Base-by-base conservation (phyloP, 2,888 invertebrate species). In the Fissipunctia ypsillon region DNA sequence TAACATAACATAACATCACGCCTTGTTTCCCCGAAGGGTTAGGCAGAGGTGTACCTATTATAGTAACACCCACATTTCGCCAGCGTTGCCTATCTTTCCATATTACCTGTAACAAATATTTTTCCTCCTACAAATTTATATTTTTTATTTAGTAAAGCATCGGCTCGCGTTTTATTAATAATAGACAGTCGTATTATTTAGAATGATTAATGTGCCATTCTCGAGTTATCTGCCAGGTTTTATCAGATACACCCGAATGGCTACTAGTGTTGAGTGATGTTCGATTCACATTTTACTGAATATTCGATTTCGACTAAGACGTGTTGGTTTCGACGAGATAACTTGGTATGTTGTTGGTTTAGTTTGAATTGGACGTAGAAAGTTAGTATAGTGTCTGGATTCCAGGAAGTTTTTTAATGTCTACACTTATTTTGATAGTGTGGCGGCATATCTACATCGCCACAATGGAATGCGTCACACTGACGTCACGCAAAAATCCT, bases 151-250 rank as follows among this genome's bases (percentile, higher is more conserved):
- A 79, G 69, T 83, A 83, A 64, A 56, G 50, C 54, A 50, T 75
- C 31, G 45, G 9, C 43, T 59, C 45, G 57, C 63, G 50, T 54
- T 31, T 31, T 31, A 31, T 31, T 2, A 31, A 31, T 81, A 79
- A 68, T 76, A 79, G 57, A 72, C 60, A 28, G 31, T 28, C 25
- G 50, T 64, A 69, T 69, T 81, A 83, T 80, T 65, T 68, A 54
- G 54, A 50, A 85, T 90, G 89, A 90, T 92, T 88, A 90, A 91
- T 91, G 89, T 84, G 75, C 79, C 78, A 86, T 88, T 88, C 84
- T 87, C 79, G 76, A 71, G 73, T 88, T 90, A 91, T 90, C 90
- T 86, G 88, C 83, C 81, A 80, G 88, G 90, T 90, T 90, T 90
- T 92, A 92, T 92, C 90, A 87, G 86, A 86, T 73, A 73, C 61